A percentile compares a stretch with the other conserved stretches of the same genome.
These are phyloP conservation scores for Drosophila ustulata DNA, from an alignment of 2,888 invertebrate species.

Conservation along the genomic window DNA sequence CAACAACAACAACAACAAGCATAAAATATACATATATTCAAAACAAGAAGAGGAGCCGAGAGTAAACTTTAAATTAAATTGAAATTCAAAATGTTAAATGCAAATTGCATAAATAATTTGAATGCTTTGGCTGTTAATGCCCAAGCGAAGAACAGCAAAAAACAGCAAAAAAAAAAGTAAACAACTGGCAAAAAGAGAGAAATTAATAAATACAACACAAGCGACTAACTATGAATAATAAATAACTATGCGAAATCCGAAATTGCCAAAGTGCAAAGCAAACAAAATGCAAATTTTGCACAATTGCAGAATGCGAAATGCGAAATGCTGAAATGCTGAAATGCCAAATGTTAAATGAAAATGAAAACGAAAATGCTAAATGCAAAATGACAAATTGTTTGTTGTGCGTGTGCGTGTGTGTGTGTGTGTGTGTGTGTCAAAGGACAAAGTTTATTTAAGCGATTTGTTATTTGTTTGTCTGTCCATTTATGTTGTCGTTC, in stretches of 20 bases:
- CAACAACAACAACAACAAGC: neutral
- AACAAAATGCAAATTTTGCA: constrained; percentile 69
- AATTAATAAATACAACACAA: constrained; percentile 69
- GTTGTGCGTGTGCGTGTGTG: neutral
- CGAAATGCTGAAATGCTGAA: constrained; percentile 34
- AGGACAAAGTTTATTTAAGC: constrained; percentile 78
- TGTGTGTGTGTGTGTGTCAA: constrained; percentile 28
- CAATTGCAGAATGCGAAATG: constrained; percentile 39
- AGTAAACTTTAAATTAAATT: constrained; percentile 30
- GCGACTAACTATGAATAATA: constrained; percentile 74
- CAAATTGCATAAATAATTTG: constrained; percentile 67
- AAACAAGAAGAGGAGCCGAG: constrained; percentile 4
- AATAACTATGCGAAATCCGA: constrained; percentile 44
- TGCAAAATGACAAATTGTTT: constrained; percentile 66
- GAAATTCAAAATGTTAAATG: constrained; percentile 36
- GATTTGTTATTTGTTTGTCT: constrained; percentile 49
- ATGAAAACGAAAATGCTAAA: constrained; percentile 14
- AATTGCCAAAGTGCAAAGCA: constrained; percentile 32
- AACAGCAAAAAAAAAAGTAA: neutral
- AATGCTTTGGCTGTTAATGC: constrained; percentile 51
- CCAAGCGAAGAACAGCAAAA: constrained; percentile 8
- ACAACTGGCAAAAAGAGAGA: constrained; percentile 25
- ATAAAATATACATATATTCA: constrained; percentile 17
- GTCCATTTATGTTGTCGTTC: constrained; percentile 1
- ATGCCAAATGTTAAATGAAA: constrained; percentile 19